These are phyloP conservation scores for Xenopus petersii DNA, from an alignment of 2,797 vertebrate species.

Conservation along the genomic window DNA sequence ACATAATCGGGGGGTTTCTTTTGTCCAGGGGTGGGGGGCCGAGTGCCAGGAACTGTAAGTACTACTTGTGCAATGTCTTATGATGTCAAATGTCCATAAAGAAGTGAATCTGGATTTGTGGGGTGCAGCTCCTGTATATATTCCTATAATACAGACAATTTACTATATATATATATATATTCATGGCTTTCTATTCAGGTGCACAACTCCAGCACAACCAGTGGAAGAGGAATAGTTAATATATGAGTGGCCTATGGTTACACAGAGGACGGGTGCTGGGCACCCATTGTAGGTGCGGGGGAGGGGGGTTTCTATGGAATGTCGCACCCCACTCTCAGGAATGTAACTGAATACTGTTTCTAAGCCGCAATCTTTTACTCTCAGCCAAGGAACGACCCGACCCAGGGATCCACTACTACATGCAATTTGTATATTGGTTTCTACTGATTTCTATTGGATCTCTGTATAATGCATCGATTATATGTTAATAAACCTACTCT, in stretches of 20 bases:
- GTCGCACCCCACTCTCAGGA: neutral
- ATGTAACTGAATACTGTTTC: neutral
- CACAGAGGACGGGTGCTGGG: no score
- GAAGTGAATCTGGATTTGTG: no score
- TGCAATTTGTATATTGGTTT: constrained; percentile 16
- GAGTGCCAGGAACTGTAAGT: no score
- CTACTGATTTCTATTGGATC: constrained; percentile 19
- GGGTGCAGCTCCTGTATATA: neutral
- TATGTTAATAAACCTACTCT: constrained; percentile 13
- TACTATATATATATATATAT: neutral
- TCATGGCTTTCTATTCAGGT: no score
- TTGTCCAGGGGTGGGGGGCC: no score
- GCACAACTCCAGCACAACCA: no score
- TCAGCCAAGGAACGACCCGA: neutral
- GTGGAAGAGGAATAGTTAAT: no score
- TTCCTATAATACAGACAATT: neutral
- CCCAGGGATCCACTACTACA: neutral
- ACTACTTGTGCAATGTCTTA: no score
- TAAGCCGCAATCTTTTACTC: neutral
- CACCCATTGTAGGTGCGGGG: neutral
- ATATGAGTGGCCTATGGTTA: no score
- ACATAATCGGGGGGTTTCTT: no score
- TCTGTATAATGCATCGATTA: neutral
- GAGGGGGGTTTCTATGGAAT: neutral
- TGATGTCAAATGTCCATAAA: no score